Evolutionary conservation across 2,113 vertebrate genomes (phyloP), one percentile per base, ranked within the genome.

Genomic region (Brachypodius melanocephalos): DNA sequence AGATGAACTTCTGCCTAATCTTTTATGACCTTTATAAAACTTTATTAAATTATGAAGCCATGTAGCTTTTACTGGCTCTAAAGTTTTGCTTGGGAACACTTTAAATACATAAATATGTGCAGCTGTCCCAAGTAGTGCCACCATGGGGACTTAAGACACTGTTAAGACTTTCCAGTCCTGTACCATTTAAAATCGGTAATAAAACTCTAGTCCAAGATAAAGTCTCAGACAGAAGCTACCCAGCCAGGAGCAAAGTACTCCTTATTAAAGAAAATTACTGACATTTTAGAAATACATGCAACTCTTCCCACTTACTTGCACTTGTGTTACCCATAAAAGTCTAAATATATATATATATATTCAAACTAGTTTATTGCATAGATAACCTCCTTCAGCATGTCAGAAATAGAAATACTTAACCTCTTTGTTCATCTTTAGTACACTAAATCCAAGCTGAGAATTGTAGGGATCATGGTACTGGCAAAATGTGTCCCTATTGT

Each of bases 1-100:
- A 89, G 57, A 95, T 79, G 52, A 95, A 89, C 38, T 88, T 67
- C 73, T 92, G 36, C 65, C 81, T 81, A 81, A 96, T 90, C 52
- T 82, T 97, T 96, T 85, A 95, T 75, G 40, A 90, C 57, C 68
- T 96, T 93, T 92, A 92, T 90, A 95, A 93, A 92, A 94, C 68
- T 90, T 89, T 74, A 96, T 92, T 90, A 78, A 95, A 92, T 95
- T 86, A 95, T 68, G 67, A 94, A 83, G 73, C 90, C 43, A 74
- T n/a, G 59, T 67, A 92, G 72, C 68, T 84, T 95, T 92, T 92
- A 90, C 55, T 52, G 46, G 43, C 61, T 67, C 84, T 46, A 22
- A 84, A 83, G 67, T 92, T 93, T 95, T 93, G 45, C 18, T 73
- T 95, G 75, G 63, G 86, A 93, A 85, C 80, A 51, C 52, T 87